Evolutionary conservation across 2,797 vertebrate species (phyloP), one percentile per base, ranked within the genome.

Genomic region (Acanthopagrus latus): DNA sequence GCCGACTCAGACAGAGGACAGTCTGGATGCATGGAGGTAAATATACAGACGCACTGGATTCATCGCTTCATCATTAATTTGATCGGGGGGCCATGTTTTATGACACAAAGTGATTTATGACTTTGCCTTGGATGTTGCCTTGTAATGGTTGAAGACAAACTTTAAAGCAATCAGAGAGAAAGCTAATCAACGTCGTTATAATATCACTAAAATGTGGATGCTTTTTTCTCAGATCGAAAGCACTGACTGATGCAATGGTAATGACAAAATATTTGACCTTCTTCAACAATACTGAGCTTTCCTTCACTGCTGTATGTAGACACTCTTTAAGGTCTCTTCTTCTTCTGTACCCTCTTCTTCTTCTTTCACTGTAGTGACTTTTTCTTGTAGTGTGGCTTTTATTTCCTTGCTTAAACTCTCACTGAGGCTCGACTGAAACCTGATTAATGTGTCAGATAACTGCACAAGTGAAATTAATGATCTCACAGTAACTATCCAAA

Each of bases 21-120:
- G 87, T 89, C 95, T 74, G 97, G 95, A 93, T 95, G 97, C 90
- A 97, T 99, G 89, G 98, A 99, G 98, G 98, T 99, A 98, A 97
- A 92, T 90, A 88, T 78, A 50, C 81, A 85, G 67, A 71, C 55
- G 11, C 84, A 83, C 68, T 78, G 80, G 86, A 90, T 90, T 21
- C 82, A 78, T 48, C 64, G 84, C 66, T 84, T 86, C 86, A 82
- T 90, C 84, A 46, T 65, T 85, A 84, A 86, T 76, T 82, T 89
- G 76, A 82, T 90, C 68, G 81, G 86, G 83, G 86, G 82, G 44
- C 89, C 80, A 59, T 91, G 90, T 88, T 91, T 91, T 78, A 84
- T 81, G 81, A 83, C 72, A 7, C 80, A 73, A 4, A 82, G 83
- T 76, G 83, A 47, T 76, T 70, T 69, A 52, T 76, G 86, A 83